A percentile compares a stretch with the other conserved stretches of the same genome.
Conservation (phyloP, 2,797 vertebrate genomes). For the Pitangus sulphuratus region DNA sequence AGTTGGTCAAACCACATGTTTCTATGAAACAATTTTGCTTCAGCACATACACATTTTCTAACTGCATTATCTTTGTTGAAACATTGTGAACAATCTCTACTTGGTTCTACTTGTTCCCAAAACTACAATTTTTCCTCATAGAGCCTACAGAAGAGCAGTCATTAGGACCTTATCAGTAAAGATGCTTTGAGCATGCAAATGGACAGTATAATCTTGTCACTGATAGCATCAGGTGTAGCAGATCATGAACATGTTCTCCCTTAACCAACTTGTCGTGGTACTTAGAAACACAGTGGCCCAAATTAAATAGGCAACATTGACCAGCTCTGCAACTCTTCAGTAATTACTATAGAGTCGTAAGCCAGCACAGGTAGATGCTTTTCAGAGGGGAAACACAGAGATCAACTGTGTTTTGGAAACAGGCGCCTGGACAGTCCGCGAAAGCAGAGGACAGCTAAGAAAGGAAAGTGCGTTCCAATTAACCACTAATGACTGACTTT, state of each 20-base stretch:
- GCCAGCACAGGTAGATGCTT: background rate
- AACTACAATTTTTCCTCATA: background rate
- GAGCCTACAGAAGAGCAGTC: background rate
- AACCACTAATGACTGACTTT: background rate
- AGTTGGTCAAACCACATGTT: background rate
- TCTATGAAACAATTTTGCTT: background rate
- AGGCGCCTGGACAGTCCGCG: background rate
- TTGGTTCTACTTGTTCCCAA: background rate
- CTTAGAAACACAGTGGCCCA: background rate
- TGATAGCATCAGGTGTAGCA: background rate
- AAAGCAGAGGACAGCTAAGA: background rate
- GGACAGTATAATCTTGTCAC: background rate
- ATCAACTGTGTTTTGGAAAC: background rate
- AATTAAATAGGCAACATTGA: background rate
- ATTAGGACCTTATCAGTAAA: background rate
- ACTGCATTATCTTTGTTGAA: background rate
- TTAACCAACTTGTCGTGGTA: background rate
- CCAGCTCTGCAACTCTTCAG: background rate
- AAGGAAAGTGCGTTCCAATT: background rate
- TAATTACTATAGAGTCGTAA: background rate
- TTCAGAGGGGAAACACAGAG: background rate
- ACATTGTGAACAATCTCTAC: background rate
- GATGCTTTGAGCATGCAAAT: background rate
- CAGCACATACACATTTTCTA: background rate
- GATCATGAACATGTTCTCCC: rapidly evolving